Evolutionary conservation across 2,797 vertebrate genomes (phyloP).

Genomic region (Pangasius krempfi): DNA sequence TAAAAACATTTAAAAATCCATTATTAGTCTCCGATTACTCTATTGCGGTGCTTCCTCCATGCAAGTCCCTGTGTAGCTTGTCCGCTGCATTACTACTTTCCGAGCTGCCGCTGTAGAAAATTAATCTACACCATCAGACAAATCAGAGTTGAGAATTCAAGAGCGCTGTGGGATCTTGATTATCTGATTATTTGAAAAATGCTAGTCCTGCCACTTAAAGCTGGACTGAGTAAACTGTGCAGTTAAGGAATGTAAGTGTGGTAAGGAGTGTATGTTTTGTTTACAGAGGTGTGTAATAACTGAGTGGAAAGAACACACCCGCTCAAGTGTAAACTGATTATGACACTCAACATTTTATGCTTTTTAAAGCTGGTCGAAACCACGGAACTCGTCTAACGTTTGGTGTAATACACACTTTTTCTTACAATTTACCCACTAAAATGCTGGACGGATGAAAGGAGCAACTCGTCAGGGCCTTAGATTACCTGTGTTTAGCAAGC

Average conservation of each 20-base stretch:
- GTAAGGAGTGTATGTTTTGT: background rate
- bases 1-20: no score
- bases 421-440: background rate
- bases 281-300: background rate
- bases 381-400: background rate
- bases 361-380: background rate
- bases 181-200: background rate
- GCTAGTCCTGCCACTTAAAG: background rate
- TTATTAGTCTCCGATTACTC: background rate
- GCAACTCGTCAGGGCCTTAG: background rate
- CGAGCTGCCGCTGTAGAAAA: background rate
- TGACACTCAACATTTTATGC: no score
- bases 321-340: no score
- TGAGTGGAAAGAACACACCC: background rate
- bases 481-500: background rate
- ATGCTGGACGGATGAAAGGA: background rate
- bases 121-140: background rate
- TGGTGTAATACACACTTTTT: background rate
- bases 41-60: background rate
- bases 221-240: background rate
- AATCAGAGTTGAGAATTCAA: background rate
- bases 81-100: background rate
- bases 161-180: no score
- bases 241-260: background rate
- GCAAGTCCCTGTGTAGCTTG: background rate